Conservation (phyloP, 2,113 vertebrate species). For the Canis aureus region DNA sequence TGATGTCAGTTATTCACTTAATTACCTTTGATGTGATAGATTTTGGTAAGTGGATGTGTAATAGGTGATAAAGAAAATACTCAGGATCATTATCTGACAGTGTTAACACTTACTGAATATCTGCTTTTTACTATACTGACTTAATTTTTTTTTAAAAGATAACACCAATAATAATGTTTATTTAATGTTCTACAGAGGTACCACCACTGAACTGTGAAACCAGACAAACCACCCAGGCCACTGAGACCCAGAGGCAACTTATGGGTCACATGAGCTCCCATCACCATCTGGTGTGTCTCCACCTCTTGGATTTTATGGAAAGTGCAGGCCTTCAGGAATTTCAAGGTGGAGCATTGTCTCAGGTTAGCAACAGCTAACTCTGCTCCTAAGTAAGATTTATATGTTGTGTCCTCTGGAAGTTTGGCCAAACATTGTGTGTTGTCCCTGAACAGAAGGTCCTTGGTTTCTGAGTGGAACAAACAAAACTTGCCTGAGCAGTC, state of each 20-base stretch:
- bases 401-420: background rate
- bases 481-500: slow-evolving; percentile 63
- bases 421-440: slow-evolving; percentile 82
- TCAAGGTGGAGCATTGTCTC: slow-evolving; percentile 85
- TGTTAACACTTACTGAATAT: background rate
- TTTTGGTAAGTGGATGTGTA: background rate
- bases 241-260: background rate
- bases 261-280: background rate
- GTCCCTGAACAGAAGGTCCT: slow-evolving; percentile 87
- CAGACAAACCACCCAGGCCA: background rate
- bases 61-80: background rate
- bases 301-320: slow-evolving; percentile 83
- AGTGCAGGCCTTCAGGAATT: slow-evolving; percentile 89
- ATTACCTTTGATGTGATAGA: background rate
- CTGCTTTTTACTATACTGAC: background rate
- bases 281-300: background rate
- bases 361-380: slow-evolving; percentile 82
- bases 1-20: background rate
- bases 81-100: background rate
- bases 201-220: slow-evolving; percentile 14
- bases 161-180: slow-evolving; percentile 69
- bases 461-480: slow-evolving; percentile 83
- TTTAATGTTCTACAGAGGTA: slow-evolving; percentile 63
- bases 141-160: background rate
- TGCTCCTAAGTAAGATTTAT: slow-evolving; percentile 81